Evolutionary conservation across 2,888 invertebrate genomes (phyloP), one percentile per base, ranked within the genome.

Genomic region (Congeria kusceri): DNA sequence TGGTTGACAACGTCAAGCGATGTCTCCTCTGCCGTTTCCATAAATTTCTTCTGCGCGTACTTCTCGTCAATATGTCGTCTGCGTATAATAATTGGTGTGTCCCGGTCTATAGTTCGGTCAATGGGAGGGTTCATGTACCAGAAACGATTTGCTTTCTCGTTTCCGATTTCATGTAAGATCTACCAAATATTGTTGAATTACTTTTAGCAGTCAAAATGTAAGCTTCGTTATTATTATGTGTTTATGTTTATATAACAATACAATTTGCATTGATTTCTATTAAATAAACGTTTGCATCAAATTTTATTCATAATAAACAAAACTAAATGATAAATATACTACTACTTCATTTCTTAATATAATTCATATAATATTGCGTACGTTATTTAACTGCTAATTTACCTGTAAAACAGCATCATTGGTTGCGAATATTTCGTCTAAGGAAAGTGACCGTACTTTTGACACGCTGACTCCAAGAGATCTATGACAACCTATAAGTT

Each of bases 401-500:
- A 79, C 78, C 57, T 63, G 61, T 3, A 79, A 11, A 32, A 79
- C n/a, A 25, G 25, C 46, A 4, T 28, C 44, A 25, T 74, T 79
- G 82, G 81, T 23, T 88, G 86, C n/a, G 88, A 93, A 91, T 47
- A 89, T 87, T 7, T 88, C 88, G 74, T 93, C 93, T 92, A 93
- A 91, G 32, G 91, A 77, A 79, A 99, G 94, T 25, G 97, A 98
- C 92, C 98, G 97, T 5, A 99, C 96, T 93, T 97, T 97, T 5
- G 98, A 98, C 90, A 98, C 96, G 92, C 98, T 98, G 77, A 97
- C 95, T 11, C 98, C 98, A 92, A 99, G 95, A 93, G 97, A 97
- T 32, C 98, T 95, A 94, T 99, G 99, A 69, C 98, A 96, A 88
- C 98, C 92, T 92, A 71, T 1, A 67, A 63, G 9, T 39, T 7